phyloP scores from a whole-genome alignment of 2,113 vertebrate genomes.

The Rousettus leschenaultii region DNA sequence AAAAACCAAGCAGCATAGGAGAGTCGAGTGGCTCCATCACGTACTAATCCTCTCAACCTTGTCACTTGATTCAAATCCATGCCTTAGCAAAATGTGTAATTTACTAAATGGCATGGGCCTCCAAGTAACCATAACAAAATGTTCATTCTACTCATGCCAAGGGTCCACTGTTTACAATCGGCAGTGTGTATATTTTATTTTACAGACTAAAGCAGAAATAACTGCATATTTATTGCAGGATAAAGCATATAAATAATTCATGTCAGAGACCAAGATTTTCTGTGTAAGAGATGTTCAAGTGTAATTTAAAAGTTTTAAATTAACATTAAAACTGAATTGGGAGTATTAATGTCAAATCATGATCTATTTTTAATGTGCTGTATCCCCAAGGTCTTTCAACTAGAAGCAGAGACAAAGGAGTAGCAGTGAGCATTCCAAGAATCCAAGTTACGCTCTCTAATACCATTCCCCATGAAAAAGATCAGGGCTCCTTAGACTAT shows the following conservation, averaged over 20 bases:
- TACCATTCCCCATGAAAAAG: background rate
- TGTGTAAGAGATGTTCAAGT: background rate
- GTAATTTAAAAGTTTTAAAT: background rate
- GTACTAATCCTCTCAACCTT: background rate
- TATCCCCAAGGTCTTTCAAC: background rate
- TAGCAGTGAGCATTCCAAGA: background rate
- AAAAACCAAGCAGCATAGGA: background rate
- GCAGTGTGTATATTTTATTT: background rate
- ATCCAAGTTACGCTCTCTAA: background rate
- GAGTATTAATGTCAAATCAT: background rate
- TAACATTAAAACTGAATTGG: background rate
- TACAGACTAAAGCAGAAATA: slow-evolving; percentile 27
- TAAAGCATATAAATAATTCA: background rate
- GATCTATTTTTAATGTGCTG: background rate
- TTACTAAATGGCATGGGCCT: background rate
- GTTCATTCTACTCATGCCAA: background rate
- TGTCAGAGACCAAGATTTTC: background rate
- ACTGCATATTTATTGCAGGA: background rate
- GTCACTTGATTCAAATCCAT: background rate
- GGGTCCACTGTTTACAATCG: background rate
- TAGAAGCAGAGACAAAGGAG: background rate
- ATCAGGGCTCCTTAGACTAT: background rate
- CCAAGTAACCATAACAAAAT: background rate
- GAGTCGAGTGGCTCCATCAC: background rate
- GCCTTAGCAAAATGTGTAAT: background rate